These are phyloP conservation scores for Lomographa bimaculata DNA, from an alignment of 2,888 invertebrate genomes.

Conservation along the genomic window DNA sequence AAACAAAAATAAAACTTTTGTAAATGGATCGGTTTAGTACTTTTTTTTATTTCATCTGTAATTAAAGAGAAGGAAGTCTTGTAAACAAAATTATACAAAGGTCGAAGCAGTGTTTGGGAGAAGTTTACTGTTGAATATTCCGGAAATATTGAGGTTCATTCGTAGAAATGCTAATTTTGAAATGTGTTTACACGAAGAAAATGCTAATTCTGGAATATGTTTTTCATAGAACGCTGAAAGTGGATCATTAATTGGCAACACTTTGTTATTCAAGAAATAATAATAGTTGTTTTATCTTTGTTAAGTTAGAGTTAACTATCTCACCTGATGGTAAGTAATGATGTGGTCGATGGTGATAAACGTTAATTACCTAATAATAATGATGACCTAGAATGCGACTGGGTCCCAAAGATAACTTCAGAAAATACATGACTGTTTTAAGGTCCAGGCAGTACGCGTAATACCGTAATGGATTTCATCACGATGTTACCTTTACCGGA, in stretches of 20 bases:
- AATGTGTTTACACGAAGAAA: constrained; percentile 3
- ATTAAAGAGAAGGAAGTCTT: constrained; percentile 12
- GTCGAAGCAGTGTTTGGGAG: constrained; percentile 9
- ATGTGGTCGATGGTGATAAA: background rate
- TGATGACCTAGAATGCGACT: too few relatives aligned
- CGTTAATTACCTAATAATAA: too few relatives aligned
- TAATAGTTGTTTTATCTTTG: too few relatives aligned
- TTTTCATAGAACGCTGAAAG: background rate
- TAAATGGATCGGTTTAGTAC: too few relatives aligned
- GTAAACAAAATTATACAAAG: constrained; percentile 19
- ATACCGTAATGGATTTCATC: too few relatives aligned
- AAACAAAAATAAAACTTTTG: constrained; percentile 13
- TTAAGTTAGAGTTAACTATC: too few relatives aligned
- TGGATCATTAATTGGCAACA: background rate
- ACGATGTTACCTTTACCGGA: too few relatives aligned
- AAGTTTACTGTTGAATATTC: constrained; percentile 11
- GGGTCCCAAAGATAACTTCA: too few relatives aligned
- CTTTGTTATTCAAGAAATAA: too few relatives aligned
- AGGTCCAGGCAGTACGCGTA: too few relatives aligned
- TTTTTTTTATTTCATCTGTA: constrained; percentile 13
- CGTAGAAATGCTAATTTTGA: constrained; percentile 6
- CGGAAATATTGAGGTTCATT: constrained; percentile 4
- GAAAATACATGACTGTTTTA: too few relatives aligned
- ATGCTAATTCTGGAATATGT: constrained; percentile 4
- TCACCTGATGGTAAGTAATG: background rate